A percentile compares a stretch with the other conserved stretches of the same genome.
phyloP scores from a whole-genome alignment of 2,888 invertebrate genomes.

The Crematogaster levior region DNA sequence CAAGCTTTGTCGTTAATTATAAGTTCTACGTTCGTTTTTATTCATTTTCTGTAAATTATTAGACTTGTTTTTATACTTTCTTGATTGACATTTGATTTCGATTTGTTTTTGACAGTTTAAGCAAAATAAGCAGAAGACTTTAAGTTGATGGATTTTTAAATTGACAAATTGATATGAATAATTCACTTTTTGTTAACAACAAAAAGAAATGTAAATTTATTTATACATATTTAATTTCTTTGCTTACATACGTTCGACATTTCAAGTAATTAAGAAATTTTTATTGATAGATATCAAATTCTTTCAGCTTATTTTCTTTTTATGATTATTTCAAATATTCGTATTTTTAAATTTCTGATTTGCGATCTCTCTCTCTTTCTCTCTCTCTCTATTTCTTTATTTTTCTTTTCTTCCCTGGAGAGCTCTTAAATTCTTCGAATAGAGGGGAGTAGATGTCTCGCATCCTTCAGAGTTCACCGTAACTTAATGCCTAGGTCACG shows the following conservation, averaged over 20 bases:
- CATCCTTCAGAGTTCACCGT: slow-evolving; percentile 44
- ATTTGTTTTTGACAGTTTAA: neutral
- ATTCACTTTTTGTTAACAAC: too few species aligned
- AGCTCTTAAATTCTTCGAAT: slow-evolving; percentile 68
- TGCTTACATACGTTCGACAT: too few species aligned
- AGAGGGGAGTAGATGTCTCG: slow-evolving; percentile 59
- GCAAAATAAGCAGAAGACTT: neutral
- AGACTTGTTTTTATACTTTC: neutral
- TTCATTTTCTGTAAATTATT: neutral
- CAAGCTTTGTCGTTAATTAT: neutral
- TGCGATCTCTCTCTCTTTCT: neutral
- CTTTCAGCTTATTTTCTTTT: neutral
- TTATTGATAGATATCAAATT: neutral
- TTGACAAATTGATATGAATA: neutral
- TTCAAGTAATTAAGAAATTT: neutral
- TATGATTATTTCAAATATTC: neutral
- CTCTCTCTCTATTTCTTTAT: neutral
- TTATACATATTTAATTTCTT: too few species aligned
- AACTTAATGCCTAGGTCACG: slow-evolving; percentile 73
- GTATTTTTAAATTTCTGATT: neutral
- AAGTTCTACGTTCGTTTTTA: neutral
- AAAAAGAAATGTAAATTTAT: too few species aligned
- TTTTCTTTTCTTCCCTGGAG: slow-evolving; percentile 36
- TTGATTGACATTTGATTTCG: neutral
- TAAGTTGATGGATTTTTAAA: neutral